Evolutionary conservation across 2,797 vertebrate species (phyloP).

Genomic region (Merluccius polli): DNA sequence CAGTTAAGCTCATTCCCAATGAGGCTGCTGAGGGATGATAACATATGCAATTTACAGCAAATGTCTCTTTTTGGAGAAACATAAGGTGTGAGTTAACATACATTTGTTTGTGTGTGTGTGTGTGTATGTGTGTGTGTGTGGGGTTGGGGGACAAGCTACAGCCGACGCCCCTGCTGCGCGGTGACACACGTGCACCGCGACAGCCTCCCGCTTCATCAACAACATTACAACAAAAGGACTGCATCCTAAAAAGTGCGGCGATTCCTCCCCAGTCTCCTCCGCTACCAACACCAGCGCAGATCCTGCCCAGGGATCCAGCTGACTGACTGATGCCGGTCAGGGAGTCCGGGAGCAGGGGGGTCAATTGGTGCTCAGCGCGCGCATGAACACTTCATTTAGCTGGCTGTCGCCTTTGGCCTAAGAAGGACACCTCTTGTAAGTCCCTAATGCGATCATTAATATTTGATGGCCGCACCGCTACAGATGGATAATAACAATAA

Average conservation of each 20-base stretch:
- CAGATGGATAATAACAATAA: conserved; percentile 32
- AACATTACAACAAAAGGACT: too few species aligned
- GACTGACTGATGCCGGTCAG: neutral
- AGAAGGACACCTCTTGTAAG: conserved; percentile 35
- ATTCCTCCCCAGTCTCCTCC: too few species aligned
- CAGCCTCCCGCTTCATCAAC: too few species aligned
- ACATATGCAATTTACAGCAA: neutral
- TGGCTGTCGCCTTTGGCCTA: conserved; percentile 23
- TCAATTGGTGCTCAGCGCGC: neutral
- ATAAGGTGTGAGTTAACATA: neutral
- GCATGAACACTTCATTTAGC: conserved; percentile 34
- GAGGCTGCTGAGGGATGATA: too few species aligned
- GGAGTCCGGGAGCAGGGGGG: neutral
- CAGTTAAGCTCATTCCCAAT: too few species aligned
- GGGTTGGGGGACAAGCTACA: too few species aligned
- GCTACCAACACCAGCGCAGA: neutral
- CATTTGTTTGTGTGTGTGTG: neutral
- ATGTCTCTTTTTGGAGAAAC: neutral
- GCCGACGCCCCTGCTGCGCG: too few species aligned
- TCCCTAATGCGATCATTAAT: conserved; percentile 51
- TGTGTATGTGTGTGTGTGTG: too few species aligned
- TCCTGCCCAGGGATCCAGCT: neutral
- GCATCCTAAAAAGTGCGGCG: too few species aligned
- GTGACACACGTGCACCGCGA: too few species aligned
- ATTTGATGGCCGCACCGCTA: conserved; percentile 48